Evolutionary conservation across 2,797 vertebrate species (phyloP), one percentile per base, ranked within the genome.

Genomic region (Apogon hyalosoma): DNA sequence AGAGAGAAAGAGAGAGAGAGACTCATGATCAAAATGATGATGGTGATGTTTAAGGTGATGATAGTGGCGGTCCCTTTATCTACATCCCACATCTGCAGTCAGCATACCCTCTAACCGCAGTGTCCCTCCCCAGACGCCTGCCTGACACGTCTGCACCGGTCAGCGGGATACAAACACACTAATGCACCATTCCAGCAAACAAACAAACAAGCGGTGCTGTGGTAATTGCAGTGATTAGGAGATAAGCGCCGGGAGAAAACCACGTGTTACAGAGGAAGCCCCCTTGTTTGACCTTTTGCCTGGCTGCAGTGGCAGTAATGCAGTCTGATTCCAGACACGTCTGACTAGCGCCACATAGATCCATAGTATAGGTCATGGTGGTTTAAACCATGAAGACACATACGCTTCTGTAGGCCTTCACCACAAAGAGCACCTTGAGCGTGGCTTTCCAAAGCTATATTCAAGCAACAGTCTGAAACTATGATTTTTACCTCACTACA

Each of bases 211-310:
- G 80, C 73, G 73, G 81, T 77, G 75, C 66, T 36, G 57, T 71
- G 59, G 82, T 92, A 93, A 92, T 91, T 90, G 90, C 85, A 87
- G 88, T 88, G 88, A 92, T 92, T 92, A 92, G 77, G 77, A 79
- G 90, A 90, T 89, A 88, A 91, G 76, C 50, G 58, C 21, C 15
- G 31, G 46, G 77, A 74, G 83, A 86, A 77, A 79, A 85, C 69
- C 41, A 59, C 10, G 12, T 41, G 70, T 79, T 79, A 50, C 38
- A 61, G 77, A 75, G 50, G 71, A 79, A 77, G 71, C 60, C 69
- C 73, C 70, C 28, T 24, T 7, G 11, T 38, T 69, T 90, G 88
- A 93, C 90, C 90, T 91, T 88, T 88, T 10, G 40, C 62, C 49
- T 31, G 59, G 60, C 68, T 79, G 70, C 83, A 79, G 71, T 75